Conservation (phyloP, 2,113 vertebrate genomes). For the Motacilla alba region DNA sequence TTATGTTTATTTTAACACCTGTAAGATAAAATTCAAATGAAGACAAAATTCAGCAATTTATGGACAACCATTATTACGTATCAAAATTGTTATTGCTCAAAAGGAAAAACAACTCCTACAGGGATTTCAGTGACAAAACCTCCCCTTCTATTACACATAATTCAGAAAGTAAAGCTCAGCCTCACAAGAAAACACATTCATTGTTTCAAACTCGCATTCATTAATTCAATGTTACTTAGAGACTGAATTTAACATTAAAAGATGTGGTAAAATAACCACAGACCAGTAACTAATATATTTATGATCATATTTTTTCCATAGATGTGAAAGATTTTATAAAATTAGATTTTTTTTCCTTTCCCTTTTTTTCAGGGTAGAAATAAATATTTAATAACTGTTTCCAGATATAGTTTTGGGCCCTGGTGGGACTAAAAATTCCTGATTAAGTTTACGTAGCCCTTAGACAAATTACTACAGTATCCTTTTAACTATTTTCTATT, state of each 20-base stretch:
- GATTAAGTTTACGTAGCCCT: slow-evolving; percentile 55
- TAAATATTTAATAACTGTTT: slow-evolving; percentile 59
- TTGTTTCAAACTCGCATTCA: not conserved
- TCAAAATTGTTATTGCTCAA: not conserved
- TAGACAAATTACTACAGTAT: slow-evolving; percentile 46
- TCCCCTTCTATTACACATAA: not conserved
- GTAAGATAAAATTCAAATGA: not conserved
- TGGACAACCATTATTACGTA: not conserved
- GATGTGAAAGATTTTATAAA: not conserved
- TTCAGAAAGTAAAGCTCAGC: not conserved
- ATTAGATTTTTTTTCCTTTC: not conserved
- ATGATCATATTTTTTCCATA: not conserved
- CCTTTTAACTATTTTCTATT: slow-evolving; percentile 9
- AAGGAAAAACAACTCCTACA: not conserved
- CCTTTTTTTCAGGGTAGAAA: not conserved
- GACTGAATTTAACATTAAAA: not conserved
- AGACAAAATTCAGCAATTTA: not conserved
- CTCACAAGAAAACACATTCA: not conserved
- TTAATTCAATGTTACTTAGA: not conserved
- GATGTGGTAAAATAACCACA: not conserved
- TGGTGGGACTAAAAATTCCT: slow-evolving; percentile 33
- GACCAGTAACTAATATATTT: not conserved
- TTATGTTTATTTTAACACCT: not conserved
- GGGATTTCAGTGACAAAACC: not conserved
- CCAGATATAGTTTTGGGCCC: slow-evolving; percentile 31